These are phyloP conservation scores for Sialia sialis DNA, from an alignment of 2,113 vertebrate species.

Conservation along the genomic window DNA sequence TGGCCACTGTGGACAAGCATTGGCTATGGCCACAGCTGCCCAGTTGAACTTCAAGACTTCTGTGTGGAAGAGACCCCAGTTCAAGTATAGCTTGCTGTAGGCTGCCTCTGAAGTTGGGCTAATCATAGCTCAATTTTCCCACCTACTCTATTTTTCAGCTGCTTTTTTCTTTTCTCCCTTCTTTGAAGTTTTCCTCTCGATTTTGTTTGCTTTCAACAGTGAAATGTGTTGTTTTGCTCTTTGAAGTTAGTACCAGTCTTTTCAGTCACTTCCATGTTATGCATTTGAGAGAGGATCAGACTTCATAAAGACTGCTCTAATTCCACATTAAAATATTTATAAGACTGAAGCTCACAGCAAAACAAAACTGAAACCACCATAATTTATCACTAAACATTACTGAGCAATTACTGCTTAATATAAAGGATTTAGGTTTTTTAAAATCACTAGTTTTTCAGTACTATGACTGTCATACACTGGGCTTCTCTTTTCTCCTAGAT, in stretches of 20 bases:
- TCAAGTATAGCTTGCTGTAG: not conserved
- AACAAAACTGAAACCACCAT: not conserved
- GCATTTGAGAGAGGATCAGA: not conserved
- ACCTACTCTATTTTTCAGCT: not conserved
- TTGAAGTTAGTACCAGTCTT: not conserved
- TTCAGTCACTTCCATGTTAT: not conserved
- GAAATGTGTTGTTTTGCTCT: not conserved
- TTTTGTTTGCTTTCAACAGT: not conserved
- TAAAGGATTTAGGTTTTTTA: not conserved
- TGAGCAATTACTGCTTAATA: not conserved
- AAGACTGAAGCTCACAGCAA: not conserved
- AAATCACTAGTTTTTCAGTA: not conserved
- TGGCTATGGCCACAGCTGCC: not conserved
- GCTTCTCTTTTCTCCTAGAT: not conserved
- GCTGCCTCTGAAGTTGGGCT: not conserved
- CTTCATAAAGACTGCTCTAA: not conserved
- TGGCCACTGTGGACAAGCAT: accelerated
- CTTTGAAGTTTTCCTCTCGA: not conserved
- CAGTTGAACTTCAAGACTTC: not conserved
- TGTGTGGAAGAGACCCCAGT: accelerated
- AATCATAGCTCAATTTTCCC: not conserved
- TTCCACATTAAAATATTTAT: not conserved
- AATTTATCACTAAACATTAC: not conserved
- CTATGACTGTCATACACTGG: not conserved
- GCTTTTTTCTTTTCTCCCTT: not conserved